phyloP scores from a whole-genome alignment of 92 coral and sea anemone genomes.

The Phenganax subtilis region DNA sequence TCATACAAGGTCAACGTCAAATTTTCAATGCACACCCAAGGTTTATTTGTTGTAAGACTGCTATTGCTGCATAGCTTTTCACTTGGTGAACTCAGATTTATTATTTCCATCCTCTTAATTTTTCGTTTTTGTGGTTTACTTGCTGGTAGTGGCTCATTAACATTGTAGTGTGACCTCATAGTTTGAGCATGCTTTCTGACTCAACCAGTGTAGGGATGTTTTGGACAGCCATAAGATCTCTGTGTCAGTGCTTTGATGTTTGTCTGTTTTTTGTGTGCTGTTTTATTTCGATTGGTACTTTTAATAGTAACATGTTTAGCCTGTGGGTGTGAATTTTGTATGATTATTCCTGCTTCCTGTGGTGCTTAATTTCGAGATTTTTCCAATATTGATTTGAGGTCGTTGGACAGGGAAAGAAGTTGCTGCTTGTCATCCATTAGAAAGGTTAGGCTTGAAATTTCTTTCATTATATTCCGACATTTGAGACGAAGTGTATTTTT shows the following conservation, averaged over 20 bases:
- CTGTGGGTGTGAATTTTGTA: background rate
- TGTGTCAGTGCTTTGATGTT: constrained; percentile 1
- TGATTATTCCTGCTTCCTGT: constrained; percentile 6
- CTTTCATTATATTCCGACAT: background rate
- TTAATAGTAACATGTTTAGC: background rate
- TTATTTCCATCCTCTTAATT: too few species aligned
- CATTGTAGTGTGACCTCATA: constrained; percentile 2
- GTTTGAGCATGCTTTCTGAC: constrained; percentile 12
- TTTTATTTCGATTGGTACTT: background rate
- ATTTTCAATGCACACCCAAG: background rate
- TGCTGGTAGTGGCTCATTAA: constrained; percentile 5
- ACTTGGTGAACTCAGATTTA: background rate
- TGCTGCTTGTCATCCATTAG: constrained; percentile 13
- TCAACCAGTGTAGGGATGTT: constrained; percentile 31
- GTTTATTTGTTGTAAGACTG: background rate
- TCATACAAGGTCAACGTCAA: background rate
- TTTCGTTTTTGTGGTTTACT: background rate
- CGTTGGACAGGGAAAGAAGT: background rate
- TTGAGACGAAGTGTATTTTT: too few species aligned
- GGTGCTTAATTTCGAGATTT: background rate
- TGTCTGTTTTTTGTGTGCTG: background rate
- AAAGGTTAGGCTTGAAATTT: background rate
- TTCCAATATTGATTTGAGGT: background rate
- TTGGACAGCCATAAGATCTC: constrained; percentile 33
- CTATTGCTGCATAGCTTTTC: background rate